Evolutionary conservation across 2,888 invertebrate genomes (phyloP), one percentile per base, ranked within the genome.

Genomic region (Chloroclystis v-ata): DNA sequence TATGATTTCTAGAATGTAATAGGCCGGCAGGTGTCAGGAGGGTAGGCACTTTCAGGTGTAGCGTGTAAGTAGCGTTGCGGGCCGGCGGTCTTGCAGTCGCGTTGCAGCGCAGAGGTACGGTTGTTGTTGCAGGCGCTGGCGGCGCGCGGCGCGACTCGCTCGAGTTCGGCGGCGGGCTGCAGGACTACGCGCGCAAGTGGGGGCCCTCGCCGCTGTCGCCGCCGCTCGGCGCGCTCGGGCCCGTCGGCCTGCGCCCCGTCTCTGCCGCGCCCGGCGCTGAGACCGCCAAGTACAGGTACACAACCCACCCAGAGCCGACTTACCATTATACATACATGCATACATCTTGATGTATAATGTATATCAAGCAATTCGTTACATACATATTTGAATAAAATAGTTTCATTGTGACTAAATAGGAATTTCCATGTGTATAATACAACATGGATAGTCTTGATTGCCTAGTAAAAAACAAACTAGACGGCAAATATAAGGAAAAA

Each of bases 251-350:
- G 67, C 80, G 91, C 54, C 79, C 88, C 69, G 87, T 89, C 50
- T 86, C 86, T 60, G 88, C 88, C 66, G 97, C 97, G 52, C 97
- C 97, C 28, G 97, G 97, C 57, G 97, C 97, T 1, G 97, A 97
- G 88, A 94, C 94, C 60, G 90, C 90, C 63, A 92, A 91, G 78
- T 92, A 92, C 78, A 91, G 94, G 82, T 92, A 81, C 70, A 41
- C 56, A n/a, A 1, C 32, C 28, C 28, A 12, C 44, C 14, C 44
- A n/a, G n/a, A n/a, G n/a, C n/a, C n/a, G n/a, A n/a, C n/a, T n/a
- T n/a, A n/a, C n/a, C n/a, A 24, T 48, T 10, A n/a, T 13, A 29
- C 38, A 25, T 37, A 11, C 40, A 37, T 29, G 43, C 46, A 30
- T 26, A 43, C 43, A 39, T 41, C 10, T 37, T 49, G 2, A 16